Percentiles rank a stretch among this genome's conserved stretches.
Conservation (phyloP, 2,113 vertebrate species). For the Periophthalmus modestus region DNA sequence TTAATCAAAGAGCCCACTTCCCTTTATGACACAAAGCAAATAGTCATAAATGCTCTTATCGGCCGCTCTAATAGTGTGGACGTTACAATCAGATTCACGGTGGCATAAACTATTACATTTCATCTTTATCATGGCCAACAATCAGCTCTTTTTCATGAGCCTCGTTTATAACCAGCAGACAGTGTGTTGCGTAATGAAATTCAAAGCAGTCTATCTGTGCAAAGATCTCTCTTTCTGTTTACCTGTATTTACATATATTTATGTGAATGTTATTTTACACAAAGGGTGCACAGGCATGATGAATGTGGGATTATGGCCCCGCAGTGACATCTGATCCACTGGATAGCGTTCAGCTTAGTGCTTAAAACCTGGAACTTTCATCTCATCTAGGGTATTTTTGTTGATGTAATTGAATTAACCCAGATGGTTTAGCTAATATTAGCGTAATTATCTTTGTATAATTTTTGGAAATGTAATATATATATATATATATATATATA, state of each 20-base stretch:
- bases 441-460: too few relatives aligned
- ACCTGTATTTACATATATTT: conserved; percentile 72
- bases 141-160: conserved; percentile 83
- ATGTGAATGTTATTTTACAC: conserved; percentile 69
- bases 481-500: too few relatives aligned
- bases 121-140: conserved; percentile 78
- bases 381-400: background rate
- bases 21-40: conserved; percentile 67
- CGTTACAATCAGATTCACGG: conserved; percentile 91
- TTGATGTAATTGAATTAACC: background rate
- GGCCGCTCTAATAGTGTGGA: conserved; percentile 61
- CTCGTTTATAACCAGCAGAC: conserved; percentile 85
- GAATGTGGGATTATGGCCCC: conserved; percentile 57
- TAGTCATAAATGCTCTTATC: conserved; percentile 73
- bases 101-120: conserved; percentile 92
- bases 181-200: conserved; percentile 82
- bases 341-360: conserved; percentile 37
- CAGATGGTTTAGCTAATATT: too few relatives aligned
- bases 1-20: conserved; percentile 70
- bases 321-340: conserved; percentile 29
- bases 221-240: conserved; percentile 69
- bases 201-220: conserved; percentile 77
- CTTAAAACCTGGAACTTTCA: background rate
- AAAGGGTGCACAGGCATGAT: conserved; percentile 72
- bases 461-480: too few relatives aligned